Base-by-base conservation (phyloP, 2,113 vertebrate species). In the Xenopus laevis region DNA sequence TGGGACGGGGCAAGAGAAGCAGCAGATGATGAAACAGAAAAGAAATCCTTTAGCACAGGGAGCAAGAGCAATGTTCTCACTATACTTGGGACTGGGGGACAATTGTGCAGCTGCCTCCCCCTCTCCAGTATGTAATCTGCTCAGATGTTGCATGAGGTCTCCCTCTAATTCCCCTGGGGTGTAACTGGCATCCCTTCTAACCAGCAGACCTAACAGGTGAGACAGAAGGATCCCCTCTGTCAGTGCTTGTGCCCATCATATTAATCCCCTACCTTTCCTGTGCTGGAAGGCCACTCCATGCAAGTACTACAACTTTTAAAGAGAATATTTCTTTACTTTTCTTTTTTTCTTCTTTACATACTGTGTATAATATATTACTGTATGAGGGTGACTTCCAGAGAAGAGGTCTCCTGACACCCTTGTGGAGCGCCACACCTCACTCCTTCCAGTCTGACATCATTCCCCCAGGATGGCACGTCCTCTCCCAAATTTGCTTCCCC, bases 21-120 rank as follows among this genome's bases (percentile, higher is more conserved):
- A 12, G 65, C 9, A 71, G 82, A 86, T 86, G 84, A 86, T 86
- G 84, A 86, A 86, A 86, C 78, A 78, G 6, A 16, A 13, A 74
- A 84, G 84, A 85, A 86, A 86, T 83, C 78, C 66, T 79, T 78
- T 79, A 79, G 77, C 44, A 0, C 47, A 50, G 47, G 17, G 60
- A 27, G n/a, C n/a, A n/a, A n/a, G 65, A 81, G 80, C 60, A 16
- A 50, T 78, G 70, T 27, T 72, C 71, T 72, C 71, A 46, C 81
- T 78, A 83, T 62, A 79, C 80, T 30, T 72, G 81, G 83, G 82
- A 83, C 84, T 82, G 79, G 78, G 47, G 84, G 82, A 84, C 64
- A 30, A 59, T 10, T 27, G 23, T 57, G 4, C n/a, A 78, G 78
- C 78, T 77, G 79, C 83, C 79, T 16, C 47, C 47, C 47, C 16